Conservation (phyloP, 2,888 invertebrate genomes). For the Chrysolina americana region DNA sequence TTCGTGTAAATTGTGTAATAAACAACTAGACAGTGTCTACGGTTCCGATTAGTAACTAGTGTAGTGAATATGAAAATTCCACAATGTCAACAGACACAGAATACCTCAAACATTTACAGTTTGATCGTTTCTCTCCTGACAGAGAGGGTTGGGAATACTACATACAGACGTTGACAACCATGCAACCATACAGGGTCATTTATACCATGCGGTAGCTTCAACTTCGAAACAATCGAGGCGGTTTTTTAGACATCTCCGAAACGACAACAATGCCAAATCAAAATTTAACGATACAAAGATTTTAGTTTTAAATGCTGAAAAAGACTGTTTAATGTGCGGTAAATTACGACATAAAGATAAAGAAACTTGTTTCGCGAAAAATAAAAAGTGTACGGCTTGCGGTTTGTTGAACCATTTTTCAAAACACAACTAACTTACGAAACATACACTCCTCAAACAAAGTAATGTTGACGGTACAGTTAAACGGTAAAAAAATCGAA, state of each 20-base stretch:
- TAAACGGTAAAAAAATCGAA: not conserved
- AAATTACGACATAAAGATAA: not conserved
- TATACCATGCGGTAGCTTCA: not conserved
- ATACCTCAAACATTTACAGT: no score
- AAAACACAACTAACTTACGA: not conserved
- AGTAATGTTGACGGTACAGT: not conserved
- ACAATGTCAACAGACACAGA: no score
- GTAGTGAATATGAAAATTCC: no score
- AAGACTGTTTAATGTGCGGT: not conserved
- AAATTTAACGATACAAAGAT: no score
- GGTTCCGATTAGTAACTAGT: no score
- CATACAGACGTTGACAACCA: not conserved
- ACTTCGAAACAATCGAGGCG: not conserved
- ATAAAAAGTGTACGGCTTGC: not conserved
- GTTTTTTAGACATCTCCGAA: not conserved
- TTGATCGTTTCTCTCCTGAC: slow-evolving; percentile 1
- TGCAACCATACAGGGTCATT: no score
- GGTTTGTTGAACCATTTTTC: not conserved
- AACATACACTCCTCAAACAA: not conserved
- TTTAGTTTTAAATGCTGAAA: no score
- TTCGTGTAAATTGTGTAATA: no score
- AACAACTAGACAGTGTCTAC: no score
- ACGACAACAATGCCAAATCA: not conserved
- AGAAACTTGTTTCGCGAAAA: not conserved
- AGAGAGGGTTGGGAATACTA: slow-evolving; percentile 18